Percentiles rank a stretch among this genome's conserved stretches.
Conservation (phyloP, 1,140 invertebrate species). For the Aphelenchoides avenae region DNA sequence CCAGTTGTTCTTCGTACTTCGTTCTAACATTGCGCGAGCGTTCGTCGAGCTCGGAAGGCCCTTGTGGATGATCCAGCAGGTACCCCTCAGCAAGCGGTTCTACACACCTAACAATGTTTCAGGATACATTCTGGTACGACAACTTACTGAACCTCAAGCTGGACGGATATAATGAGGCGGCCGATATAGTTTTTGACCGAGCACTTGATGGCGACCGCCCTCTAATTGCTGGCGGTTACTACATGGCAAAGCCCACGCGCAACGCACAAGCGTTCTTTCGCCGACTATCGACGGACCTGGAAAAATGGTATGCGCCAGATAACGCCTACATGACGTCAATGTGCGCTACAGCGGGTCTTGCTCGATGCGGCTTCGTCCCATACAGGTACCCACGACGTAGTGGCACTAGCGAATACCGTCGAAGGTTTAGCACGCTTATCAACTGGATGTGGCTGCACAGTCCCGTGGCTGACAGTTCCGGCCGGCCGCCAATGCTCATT, state of each 20-base stretch:
- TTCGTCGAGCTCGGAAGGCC: constrained; percentile 40
- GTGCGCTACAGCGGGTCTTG: constrained; percentile 10
- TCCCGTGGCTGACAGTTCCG: constrained; percentile 1
- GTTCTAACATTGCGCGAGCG: constrained; percentile 50
- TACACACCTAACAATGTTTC: constrained; percentile 13
- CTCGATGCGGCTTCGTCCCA: constrained; percentile 31
- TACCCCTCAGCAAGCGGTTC: too few relatives aligned
- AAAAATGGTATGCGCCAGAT: constrained; percentile 24
- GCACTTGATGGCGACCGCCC: constrained; percentile 19
- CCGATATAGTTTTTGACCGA: constrained; percentile 42
- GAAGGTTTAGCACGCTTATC: constrained; percentile 44
- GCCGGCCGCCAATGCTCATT: constrained; percentile 35
- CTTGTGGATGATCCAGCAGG: constrained; percentile 59
- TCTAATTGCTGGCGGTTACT: constrained; percentile 45
- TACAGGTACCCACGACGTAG: constrained; percentile 23
- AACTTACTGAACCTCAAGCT: constrained; percentile 46
- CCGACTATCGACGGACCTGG: constrained; percentile 21
- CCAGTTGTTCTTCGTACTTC: constrained; percentile 51
- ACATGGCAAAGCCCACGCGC: constrained; percentile 22
- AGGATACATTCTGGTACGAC: constrained; percentile 47
- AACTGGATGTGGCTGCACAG: constrained; percentile 56
- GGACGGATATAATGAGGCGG: constrained; percentile 23
- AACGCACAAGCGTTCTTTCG: constrained; percentile 21
- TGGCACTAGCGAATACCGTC: constrained; percentile 1
- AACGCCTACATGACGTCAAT: constrained; percentile 38